phyloP scores from a whole-genome alignment of 2,797 vertebrate genomes.

The Emys orbicularis region DNA sequence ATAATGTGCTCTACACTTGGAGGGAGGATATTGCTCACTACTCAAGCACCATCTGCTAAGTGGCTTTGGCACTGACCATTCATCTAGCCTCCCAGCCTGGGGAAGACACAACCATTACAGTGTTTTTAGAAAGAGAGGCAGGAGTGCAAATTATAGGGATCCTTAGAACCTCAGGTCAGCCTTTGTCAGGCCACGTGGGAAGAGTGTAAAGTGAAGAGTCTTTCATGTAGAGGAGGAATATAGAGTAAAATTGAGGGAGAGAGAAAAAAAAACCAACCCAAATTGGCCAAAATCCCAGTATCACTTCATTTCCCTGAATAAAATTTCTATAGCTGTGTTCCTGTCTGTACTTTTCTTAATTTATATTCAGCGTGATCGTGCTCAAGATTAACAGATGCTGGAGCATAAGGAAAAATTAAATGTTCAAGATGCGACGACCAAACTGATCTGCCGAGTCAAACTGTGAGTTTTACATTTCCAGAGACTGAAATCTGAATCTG shows the following conservation, averaged over 20 bases:
- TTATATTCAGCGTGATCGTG: slow-evolving; percentile 74
- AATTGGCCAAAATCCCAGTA: not conserved
- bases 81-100: not conserved
- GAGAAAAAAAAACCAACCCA: not conserved
- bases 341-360: slow-evolving; percentile 45
- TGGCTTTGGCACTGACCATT: slow-evolving; percentile 71
- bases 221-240: not conserved
- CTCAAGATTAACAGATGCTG: slow-evolving; percentile 68
- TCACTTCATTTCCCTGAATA: not conserved
- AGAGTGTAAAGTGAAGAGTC: not conserved
- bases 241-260: not conserved
- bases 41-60: slow-evolving; percentile 72
- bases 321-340: slow-evolving; percentile 52
- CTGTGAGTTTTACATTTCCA: slow-evolving; percentile 46
- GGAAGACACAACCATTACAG: slow-evolving; percentile 19
- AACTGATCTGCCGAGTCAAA: slow-evolving; percentile 61
- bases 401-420: slow-evolving; percentile 75
- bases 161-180: not conserved
- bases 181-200: not conserved
- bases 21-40: slow-evolving; percentile 55
- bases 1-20: slow-evolving; percentile 58
- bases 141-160: rapidly evolving
- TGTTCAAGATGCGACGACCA: slow-evolving; percentile 51
- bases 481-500: slow-evolving; percentile 24
- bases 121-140: not conserved